A percentile compares a stretch with the other conserved stretches of the same genome.
Conservation (phyloP, 1,140 invertebrate genomes). For the Macrotrachela quadricornifera region DNA sequence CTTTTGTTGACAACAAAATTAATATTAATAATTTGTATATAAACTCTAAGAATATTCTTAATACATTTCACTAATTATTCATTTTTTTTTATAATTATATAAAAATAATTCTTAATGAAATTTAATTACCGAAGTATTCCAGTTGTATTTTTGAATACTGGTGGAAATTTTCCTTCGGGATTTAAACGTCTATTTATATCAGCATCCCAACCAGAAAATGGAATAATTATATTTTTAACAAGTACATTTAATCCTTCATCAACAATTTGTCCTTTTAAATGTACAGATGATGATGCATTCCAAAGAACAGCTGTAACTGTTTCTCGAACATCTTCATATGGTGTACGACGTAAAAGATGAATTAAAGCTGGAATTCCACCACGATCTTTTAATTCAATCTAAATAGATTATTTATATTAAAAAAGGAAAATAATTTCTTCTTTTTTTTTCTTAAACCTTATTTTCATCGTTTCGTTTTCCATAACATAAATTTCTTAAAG, state of each 20-base stretch:
- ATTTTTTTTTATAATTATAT: too few relatives aligned
- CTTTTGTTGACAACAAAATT: too few relatives aligned
- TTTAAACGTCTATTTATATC: too few relatives aligned
- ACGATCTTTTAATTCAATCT: slow-evolving; percentile 68
- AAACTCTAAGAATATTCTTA: too few relatives aligned
- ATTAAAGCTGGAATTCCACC: slow-evolving; percentile 78
- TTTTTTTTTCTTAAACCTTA: too few relatives aligned
- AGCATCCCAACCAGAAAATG: slow-evolving; percentile 48
- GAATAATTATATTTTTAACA: slow-evolving; percentile 77
- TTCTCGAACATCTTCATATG: slow-evolving; percentile 83
- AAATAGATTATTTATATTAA: too few relatives aligned
- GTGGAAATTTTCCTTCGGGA: slow-evolving; percentile 35
- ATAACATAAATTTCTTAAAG: slow-evolving; percentile 83
- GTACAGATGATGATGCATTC: slow-evolving; percentile 94
- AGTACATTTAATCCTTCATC: slow-evolving; percentile 72
- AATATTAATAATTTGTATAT: too few relatives aligned
- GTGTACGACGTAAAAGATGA: slow-evolving; percentile 59
- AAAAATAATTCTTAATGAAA: too few relatives aligned
- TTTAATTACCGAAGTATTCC: slow-evolving; percentile 48
- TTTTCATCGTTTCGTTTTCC: slow-evolving; percentile 94
- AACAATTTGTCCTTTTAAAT: slow-evolving; percentile 78
- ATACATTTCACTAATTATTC: too few relatives aligned
- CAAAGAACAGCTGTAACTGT: slow-evolving; percentile 90
- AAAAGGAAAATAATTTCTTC: too few relatives aligned
- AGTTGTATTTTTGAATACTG: slow-evolving; percentile 81